These are phyloP conservation scores for Pseudoatta argentina DNA, from an alignment of 1,140 invertebrate species.

Conservation along the genomic window DNA sequence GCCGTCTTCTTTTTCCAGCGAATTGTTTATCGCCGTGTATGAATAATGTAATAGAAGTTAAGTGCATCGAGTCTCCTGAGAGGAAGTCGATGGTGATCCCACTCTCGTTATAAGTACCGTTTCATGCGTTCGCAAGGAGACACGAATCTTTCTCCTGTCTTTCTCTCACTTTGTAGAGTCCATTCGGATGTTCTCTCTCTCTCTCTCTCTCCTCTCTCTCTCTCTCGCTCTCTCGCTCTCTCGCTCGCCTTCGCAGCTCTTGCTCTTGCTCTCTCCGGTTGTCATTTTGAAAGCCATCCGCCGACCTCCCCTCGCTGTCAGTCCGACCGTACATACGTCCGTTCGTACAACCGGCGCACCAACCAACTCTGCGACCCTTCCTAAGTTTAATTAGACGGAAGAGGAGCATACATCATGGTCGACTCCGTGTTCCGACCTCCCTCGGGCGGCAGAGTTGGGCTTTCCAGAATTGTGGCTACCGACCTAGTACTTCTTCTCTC, in stretches of 20 bases:
- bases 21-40: constrained; percentile 62
- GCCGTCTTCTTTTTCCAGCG: constrained; percentile 37
- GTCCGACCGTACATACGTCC: constrained; percentile 71
- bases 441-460: constrained; percentile 68
- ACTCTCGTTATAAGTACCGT: constrained; percentile 63
- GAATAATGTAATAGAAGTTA: constrained; percentile 64
- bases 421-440: constrained; percentile 76
- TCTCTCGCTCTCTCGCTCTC: constrained; percentile 26
- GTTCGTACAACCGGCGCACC: constrained; percentile 65
- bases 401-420: constrained; percentile 79
- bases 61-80: constrained; percentile 62
- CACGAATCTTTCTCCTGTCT: constrained; percentile 49
- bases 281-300: constrained; percentile 79
- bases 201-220: constrained; percentile 30
- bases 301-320: constrained; percentile 69
- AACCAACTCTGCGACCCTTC: constrained; percentile 75
- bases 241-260: constrained; percentile 13
- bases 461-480: constrained; percentile 75
- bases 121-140: constrained; percentile 46
- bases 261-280: constrained; percentile 64
- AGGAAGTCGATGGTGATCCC: constrained; percentile 59
- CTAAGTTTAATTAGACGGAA: constrained; percentile 82
- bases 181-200: constrained; percentile 30
- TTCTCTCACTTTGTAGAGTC: constrained; percentile 40
- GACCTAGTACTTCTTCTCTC: constrained; percentile 63